Evolutionary conservation across 2,113 vertebrate species (phyloP).

Genomic region (Labeo rohita): DNA sequence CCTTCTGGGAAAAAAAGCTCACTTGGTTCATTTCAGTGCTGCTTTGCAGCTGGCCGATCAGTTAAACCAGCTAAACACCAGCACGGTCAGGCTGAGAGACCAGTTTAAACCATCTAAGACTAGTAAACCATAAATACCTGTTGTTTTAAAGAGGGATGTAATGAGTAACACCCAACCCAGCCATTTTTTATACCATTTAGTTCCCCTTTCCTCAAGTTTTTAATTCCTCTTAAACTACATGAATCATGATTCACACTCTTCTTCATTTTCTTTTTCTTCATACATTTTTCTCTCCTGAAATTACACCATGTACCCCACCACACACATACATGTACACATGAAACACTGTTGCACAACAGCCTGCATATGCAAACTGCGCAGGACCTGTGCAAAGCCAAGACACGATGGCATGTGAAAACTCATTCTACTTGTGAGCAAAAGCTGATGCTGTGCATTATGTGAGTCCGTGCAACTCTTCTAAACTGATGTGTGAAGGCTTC

Average conservation of each 20-base stretch:
- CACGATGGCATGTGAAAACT: conserved; percentile 20
- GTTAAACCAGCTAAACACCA: not conserved
- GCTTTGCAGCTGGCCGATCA: not conserved
- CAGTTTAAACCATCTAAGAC: not conserved
- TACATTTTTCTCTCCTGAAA: not conserved
- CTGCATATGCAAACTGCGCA: not conserved
- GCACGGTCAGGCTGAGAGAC: not conserved
- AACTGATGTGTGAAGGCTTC: conserved; percentile 34
- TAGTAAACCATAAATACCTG: not conserved
- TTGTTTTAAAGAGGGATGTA: not conserved
- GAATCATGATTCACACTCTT: not conserved
- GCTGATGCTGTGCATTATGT: not conserved
- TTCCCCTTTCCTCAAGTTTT: not conserved
- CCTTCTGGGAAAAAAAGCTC: not conserved
- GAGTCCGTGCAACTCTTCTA: not conserved
- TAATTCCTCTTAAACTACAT: not conserved
- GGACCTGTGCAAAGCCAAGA: not conserved
- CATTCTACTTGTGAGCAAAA: conserved; percentile 28
- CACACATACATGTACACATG: not conserved
- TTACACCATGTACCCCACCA: conserved; percentile 27
- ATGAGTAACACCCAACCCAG: conserved; percentile 11
- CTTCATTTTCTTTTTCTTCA: not conserved
- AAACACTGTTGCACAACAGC: not conserved
- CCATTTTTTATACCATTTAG: not conserved
- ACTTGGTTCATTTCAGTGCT: not conserved